Evolutionary conservation across 2,888 invertebrate genomes (phyloP).

Genomic region (Bunonema sp.): DNA sequence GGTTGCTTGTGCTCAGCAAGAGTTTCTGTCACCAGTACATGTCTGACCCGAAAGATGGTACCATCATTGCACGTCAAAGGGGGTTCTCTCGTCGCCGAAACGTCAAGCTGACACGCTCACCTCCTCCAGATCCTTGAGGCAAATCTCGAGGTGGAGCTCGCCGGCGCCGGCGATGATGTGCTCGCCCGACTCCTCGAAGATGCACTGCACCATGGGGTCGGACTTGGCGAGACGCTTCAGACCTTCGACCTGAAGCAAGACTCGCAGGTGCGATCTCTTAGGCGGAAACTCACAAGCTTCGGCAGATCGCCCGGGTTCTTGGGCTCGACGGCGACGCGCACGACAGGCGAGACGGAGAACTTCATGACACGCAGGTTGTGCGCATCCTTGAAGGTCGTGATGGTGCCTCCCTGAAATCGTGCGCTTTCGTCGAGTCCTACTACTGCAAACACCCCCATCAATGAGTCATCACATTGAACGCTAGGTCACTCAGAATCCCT

Average conservation of each 20-base stretch:
- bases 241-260: slow-evolving; percentile 49
- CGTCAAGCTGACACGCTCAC: no score
- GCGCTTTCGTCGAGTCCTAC: not conserved
- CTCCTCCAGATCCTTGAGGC: slow-evolving; percentile 67
- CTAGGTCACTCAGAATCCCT: no score
- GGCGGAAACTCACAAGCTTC: slow-evolving; percentile 61
- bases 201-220: slow-evolving; percentile 99
- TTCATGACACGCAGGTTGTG: slow-evolving; percentile 99
- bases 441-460: no score
- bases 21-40: no score
- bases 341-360: slow-evolving; percentile 97
- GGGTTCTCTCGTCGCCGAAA: no score
- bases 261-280: no score
- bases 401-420: slow-evolving; percentile 66
- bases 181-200: slow-evolving; percentile 59
- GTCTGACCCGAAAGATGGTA: no score
- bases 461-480: no score
- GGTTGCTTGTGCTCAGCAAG: no score
- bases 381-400: slow-evolving; percentile 93
- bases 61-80: no score
- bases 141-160: slow-evolving; percentile 97
- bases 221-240: slow-evolving; percentile 97
- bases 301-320: slow-evolving; percentile 97
- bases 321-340: slow-evolving; percentile 96
- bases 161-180: slow-evolving; percentile 99